Evolutionary conservation across 2,113 vertebrate species (phyloP), one percentile per base, ranked within the genome.

Genomic region (Phoxinus phoxinus): DNA sequence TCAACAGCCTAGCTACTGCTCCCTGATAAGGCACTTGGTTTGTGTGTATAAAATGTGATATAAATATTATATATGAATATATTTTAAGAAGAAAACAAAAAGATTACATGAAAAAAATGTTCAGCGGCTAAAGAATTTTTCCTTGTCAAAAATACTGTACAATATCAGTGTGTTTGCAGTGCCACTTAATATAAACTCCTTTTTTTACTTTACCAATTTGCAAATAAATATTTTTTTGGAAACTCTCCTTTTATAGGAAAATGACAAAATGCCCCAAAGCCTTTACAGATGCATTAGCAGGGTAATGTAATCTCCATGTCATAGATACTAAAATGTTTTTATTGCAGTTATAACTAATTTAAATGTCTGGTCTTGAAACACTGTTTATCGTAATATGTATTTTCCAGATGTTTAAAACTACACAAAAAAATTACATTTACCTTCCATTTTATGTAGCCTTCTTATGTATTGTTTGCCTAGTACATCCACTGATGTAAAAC

Each of bases 21-120:
- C 92, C 92, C 92, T 93, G 92, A 94, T 89, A 88, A 93, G 93
- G 94, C 94, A 95, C 94, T 94, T 94, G 91, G 84, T 94, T 94
- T 95, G 92, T 95, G 94, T 88, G 93, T 93, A 88, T 65, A 81
- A 65, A 93, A 88, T 94, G 94, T 94, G 91, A 94, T 90, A 93
- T 92, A 93, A 93, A 92, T 94, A 94, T 92, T 90, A 93, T 93
- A 92, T 93, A 91, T 91, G 91, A 93, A 93, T 93, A 91, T 95
- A 93, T 95, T 95, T 95, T 95, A 89, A 89, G 92, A 90, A 85
- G 92, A 90, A 94, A 92, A 83, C 65, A 85, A 88, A 91, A 87
- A 81, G 11, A 59, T 23, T 21, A 35, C 78, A 67, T 88, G 91
- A 91, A 91, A 89, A 86, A 82, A 79, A 78, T 88, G 86, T 90